Conservation (phyloP, 2,888 invertebrate genomes). For the Hermodice carunculata region DNA sequence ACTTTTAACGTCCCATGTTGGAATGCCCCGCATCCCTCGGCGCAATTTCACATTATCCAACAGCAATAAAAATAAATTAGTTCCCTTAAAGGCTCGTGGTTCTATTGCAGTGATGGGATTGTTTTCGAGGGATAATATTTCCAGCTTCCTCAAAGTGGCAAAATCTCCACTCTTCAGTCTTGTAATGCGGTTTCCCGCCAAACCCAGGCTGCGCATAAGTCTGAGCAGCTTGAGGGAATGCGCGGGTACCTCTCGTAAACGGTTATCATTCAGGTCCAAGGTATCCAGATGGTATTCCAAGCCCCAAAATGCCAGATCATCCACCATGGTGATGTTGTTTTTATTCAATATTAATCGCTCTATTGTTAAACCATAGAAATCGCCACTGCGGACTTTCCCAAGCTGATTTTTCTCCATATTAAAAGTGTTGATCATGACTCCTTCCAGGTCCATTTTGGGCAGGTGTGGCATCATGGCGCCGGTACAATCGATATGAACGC, state of each 20-base stretch:
- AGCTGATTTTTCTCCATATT: constrained; percentile 35
- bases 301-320: constrained; percentile 42
- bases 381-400: constrained; percentile 25
- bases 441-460: constrained; percentile 34
- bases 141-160: constrained; percentile 26
- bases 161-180: constrained; percentile 23
- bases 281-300: constrained; percentile 37
- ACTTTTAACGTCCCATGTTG: constrained; percentile 22
- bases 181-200: constrained; percentile 35
- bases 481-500: no score
- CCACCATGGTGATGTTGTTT: constrained; percentile 27
- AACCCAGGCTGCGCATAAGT: constrained; percentile 28
- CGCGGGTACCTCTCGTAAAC: constrained; percentile 30
- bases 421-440: constrained; percentile 27
- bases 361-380: constrained; percentile 41
- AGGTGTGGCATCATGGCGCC: constrained; percentile 22
- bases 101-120: constrained; percentile 34
- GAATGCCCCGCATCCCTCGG: constrained; percentile 28
- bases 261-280: constrained; percentile 39
- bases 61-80: constrained; percentile 30
- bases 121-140: constrained; percentile 36
- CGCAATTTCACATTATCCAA: constrained; percentile 24
- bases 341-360: constrained; percentile 35
- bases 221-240: constrained; percentile 34
- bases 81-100: constrained; percentile 25